phyloP scores from a whole-genome alignment of 2,113 vertebrate genomes.

The Amblyornis subalaris region DNA sequence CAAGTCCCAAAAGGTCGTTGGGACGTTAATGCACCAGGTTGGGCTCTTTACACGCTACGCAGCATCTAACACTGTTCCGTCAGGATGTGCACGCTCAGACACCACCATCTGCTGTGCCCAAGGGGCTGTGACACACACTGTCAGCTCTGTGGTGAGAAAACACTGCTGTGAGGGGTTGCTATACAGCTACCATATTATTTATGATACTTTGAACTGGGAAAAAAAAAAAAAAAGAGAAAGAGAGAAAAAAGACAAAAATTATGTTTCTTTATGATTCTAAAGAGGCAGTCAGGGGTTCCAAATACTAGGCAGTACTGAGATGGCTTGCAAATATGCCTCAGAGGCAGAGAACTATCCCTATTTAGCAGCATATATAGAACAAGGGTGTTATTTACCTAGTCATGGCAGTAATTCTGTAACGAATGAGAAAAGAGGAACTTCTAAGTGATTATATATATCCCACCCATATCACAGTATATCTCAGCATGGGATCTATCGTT shows the following conservation, averaged over 20 bases:
- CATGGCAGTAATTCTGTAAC: not conserved
- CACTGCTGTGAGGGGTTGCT: not conserved
- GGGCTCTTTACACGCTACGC: not conserved
- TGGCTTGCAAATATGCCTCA: not conserved
- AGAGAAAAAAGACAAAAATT: not conserved
- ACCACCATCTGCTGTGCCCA: not conserved
- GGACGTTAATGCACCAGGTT: not conserved
- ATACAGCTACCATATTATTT: not conserved
- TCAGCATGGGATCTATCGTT: not conserved
- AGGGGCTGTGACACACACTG: not conserved
- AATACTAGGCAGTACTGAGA: not conserved
- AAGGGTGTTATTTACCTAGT: accelerated
- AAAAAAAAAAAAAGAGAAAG: too few relatives aligned
- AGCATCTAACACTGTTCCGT: not conserved
- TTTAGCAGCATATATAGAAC: not conserved
- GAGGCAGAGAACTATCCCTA: not conserved
- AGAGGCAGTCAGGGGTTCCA: not conserved
- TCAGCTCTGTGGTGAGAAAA: not conserved
- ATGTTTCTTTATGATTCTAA: not conserved
- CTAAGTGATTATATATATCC: not conserved
- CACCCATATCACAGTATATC: not conserved
- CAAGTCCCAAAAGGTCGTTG: not conserved
- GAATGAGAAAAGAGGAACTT: not conserved
- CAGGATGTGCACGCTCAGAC: not conserved
- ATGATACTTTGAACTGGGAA: not conserved